These are phyloP conservation scores for Passer domesticus DNA, from an alignment of 2,113 vertebrate species.

Conservation along the genomic window DNA sequence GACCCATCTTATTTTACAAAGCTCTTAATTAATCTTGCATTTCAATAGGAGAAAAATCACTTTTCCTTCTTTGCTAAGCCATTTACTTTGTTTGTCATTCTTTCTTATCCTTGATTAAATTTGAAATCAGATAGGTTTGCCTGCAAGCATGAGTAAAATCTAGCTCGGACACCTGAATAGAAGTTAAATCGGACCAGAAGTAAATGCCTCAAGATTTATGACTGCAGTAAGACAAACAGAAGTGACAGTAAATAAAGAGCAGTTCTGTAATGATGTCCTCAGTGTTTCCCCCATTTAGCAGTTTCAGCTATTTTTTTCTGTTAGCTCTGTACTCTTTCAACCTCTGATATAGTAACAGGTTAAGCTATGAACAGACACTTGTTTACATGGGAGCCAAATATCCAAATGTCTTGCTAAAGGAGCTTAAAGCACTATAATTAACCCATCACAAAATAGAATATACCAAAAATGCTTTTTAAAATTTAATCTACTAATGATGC, in stretches of 20 bases:
- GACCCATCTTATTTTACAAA: background rate
- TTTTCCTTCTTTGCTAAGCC: background rate
- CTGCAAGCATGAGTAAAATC: background rate
- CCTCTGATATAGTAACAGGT: background rate
- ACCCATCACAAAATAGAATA: background rate
- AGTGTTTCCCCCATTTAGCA: background rate
- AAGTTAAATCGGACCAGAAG: background rate
- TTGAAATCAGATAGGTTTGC: background rate
- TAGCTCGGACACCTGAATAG: background rate
- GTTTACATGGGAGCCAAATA: background rate
- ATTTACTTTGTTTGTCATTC: constrained; percentile 11
- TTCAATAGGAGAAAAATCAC: background rate
- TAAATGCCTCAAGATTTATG: background rate
- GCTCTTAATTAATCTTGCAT: constrained; percentile 32
- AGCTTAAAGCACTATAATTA: constrained; percentile 28
- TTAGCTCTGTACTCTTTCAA: background rate
- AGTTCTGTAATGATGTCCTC: background rate
- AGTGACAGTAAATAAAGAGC: background rate
- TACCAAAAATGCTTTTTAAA: constrained; percentile 15
- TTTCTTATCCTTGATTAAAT: constrained; percentile 25
- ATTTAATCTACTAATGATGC: background rate
- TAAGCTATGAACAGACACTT: background rate
- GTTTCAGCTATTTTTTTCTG: background rate
- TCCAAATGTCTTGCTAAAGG: background rate
- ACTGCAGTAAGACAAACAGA: background rate